Evolutionary conservation across 2,113 vertebrate species (phyloP).

Genomic region (Poicephalus gulielmi): DNA sequence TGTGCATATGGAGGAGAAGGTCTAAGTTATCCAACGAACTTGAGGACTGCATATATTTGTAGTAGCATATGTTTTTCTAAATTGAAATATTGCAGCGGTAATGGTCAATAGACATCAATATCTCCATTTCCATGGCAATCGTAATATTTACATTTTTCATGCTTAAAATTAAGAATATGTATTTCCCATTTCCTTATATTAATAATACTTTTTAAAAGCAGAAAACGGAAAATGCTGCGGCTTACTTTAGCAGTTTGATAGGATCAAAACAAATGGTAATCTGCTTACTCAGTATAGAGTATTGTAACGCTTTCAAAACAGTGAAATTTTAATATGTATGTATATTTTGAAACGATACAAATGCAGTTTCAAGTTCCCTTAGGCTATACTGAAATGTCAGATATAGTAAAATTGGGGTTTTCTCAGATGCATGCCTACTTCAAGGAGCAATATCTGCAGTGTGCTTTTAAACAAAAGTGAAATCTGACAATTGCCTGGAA

Average conservation of each 20-base stretch:
- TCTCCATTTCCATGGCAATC: neutral
- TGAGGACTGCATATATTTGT: neutral
- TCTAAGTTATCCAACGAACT: neutral
- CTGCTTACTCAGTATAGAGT: neutral
- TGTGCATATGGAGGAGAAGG: neutral
- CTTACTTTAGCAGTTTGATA: neutral
- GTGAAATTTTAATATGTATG: neutral
- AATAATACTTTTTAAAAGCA: neutral
- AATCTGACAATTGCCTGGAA: neutral
- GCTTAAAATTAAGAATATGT: accelerated
- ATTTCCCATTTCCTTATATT: neutral
- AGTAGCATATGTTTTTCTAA: neutral
- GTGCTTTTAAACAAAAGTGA: neutral
- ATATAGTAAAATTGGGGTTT: neutral
- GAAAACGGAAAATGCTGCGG: neutral
- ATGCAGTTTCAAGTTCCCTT: neutral
- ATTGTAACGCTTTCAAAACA: neutral
- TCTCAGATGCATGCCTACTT: neutral
- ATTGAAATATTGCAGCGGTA: neutral
- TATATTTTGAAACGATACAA: neutral
- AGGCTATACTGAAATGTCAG: neutral
- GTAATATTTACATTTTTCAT: neutral
- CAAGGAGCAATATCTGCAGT: neutral
- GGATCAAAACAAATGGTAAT: neutral
- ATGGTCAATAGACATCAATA: neutral